Evolutionary conservation across 2,888 invertebrate genomes (phyloP).

Genomic region (Chelonus formosanus): DNA sequence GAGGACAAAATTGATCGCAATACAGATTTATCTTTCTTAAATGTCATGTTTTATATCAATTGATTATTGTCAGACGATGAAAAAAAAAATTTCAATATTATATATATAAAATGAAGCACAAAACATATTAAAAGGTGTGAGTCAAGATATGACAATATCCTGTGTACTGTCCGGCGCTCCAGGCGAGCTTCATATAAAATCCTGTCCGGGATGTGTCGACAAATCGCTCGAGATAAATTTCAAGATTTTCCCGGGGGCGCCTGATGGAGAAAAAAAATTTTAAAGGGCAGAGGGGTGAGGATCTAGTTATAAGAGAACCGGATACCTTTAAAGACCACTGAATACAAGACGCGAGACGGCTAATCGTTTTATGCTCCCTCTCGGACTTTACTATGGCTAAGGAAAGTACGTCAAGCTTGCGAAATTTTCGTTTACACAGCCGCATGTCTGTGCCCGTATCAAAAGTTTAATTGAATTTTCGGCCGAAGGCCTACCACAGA

Average conservation of each 20-base stretch:
- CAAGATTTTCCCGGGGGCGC: slow-evolving; percentile 47
- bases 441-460: slow-evolving; percentile 60
- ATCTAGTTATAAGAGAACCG: neutral
- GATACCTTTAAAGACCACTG: slow-evolving; percentile 1
- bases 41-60: too few relatives aligned
- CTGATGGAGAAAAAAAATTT: slow-evolving; percentile 20
- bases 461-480: slow-evolving; percentile 65
- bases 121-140: slow-evolving; percentile 39
- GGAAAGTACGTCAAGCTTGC: slow-evolving; percentile 63
- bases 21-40: too few relatives aligned
- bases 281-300: slow-evolving; percentile 17
- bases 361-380: slow-evolving; percentile 53
- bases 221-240: slow-evolving; percentile 60
- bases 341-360: slow-evolving; percentile 37
- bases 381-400: slow-evolving; percentile 43
- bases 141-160: slow-evolving; percentile 28
- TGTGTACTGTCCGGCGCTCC: slow-evolving; percentile 33
- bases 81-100: too few relatives aligned
- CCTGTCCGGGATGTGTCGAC: slow-evolving; percentile 41
- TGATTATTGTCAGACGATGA: too few relatives aligned
- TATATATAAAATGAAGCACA: too few relatives aligned
- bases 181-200: slow-evolving; percentile 32
- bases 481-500: slow-evolving; percentile 50
- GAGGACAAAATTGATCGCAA: too few relatives aligned
- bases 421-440: slow-evolving; percentile 66